Evolutionary conservation across 2,797 vertebrate species (phyloP).

Genomic region (Fringilla coelebs): DNA sequence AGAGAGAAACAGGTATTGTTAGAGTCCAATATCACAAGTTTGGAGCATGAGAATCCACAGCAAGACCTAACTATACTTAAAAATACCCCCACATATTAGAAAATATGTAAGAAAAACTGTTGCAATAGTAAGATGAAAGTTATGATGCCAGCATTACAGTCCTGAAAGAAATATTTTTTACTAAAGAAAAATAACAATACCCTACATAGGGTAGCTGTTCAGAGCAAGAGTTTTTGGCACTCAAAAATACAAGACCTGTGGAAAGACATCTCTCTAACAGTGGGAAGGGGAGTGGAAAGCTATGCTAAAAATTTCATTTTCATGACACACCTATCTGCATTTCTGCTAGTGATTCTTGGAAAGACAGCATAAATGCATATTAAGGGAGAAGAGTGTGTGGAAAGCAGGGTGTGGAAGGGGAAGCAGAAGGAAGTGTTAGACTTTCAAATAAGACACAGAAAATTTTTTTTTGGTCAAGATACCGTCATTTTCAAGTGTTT

Average conservation of each 20-base stretch:
- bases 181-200: neutral
- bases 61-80: neutral
- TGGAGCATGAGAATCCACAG: neutral
- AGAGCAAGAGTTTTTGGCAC: neutral
- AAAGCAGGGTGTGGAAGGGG: neutral
- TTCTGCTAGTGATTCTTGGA: conserved; percentile 45
- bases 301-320: conserved; percentile 8
- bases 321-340: conserved; percentile 25
- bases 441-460: neutral
- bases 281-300: neutral
- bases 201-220: neutral
- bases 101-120: neutral
- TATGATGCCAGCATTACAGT: neutral
- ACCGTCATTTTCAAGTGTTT: neutral
- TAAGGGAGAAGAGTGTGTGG: neutral
- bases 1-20: neutral
- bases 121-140: neutral
- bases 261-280: neutral
- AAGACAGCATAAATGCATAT: neutral
- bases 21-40: neutral
- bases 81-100: neutral
- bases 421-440: neutral
- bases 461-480: neutral
- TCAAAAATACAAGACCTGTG: neutral
- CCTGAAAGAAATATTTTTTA: neutral